Evolutionary conservation across 2,113 vertebrate species (phyloP).

Genomic region (Microtus montanus): DNA sequence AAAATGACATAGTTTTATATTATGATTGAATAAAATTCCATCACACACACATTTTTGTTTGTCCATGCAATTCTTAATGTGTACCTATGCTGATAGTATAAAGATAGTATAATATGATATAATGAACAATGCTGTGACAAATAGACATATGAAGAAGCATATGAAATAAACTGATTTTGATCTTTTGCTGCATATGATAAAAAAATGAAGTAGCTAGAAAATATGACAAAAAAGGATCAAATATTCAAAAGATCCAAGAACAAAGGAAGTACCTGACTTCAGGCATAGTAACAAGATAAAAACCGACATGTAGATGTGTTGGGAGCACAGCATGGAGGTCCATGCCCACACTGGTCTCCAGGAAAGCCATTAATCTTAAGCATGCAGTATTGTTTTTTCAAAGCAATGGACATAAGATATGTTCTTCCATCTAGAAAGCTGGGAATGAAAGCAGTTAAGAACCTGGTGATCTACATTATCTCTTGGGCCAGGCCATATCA

Average conservation of each 20-base stretch:
- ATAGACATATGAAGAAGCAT: not conserved
- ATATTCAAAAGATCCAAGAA: not conserved
- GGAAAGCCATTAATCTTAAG: not conserved
- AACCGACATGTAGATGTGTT: not conserved
- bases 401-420: not conserved
- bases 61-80: not conserved
- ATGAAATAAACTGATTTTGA: not conserved
- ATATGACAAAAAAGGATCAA: too few relatives aligned
- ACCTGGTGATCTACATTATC: not conserved
- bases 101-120: not conserved
- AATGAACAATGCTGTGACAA: not conserved
- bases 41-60: too few relatives aligned
- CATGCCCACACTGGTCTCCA: not conserved
- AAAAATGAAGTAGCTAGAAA: not conserved
- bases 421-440: not conserved
- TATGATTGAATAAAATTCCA: not conserved
- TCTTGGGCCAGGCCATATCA: not conserved
- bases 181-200: not conserved
- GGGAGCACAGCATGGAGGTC: not conserved
- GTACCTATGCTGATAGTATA: not conserved
- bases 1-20: not conserved
- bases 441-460: not conserved
- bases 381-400: not conserved
- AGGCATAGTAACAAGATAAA: not conserved
- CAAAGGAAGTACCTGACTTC: not conserved